A percentile compares a stretch with the other conserved stretches of the same genome.
Conservation (phyloP, 1,140 invertebrate species). For the Atta colombica region DNA sequence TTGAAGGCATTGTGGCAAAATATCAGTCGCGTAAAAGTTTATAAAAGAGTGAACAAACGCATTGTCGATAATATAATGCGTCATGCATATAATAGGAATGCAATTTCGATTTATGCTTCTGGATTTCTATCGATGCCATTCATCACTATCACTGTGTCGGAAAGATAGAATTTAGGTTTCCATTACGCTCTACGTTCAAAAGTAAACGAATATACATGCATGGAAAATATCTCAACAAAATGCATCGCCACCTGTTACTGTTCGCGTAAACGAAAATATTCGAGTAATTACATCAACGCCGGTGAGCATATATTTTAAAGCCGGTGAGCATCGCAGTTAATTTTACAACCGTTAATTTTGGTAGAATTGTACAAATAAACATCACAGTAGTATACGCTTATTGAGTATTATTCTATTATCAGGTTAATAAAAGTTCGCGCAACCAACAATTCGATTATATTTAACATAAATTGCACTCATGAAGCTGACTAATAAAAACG, state of each 20-base stretch:
- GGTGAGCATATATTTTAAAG: not conserved
- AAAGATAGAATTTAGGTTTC: conserved; percentile 40
- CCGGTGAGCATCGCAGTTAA: conserved; percentile 12
- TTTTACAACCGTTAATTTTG: conserved; percentile 25
- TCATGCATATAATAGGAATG: not conserved
- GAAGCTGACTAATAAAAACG: conserved; percentile 13
- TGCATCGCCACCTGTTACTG: conserved; percentile 18
- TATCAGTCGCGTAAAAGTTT: conserved; percentile 5
- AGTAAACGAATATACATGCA: not conserved
- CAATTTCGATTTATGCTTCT: conserved; percentile 47
- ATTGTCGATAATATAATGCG: not conserved
- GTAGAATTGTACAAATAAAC: conserved; percentile 22
- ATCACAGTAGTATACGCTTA: not conserved
- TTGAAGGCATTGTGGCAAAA: not conserved
- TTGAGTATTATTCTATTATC: conserved; percentile 39
- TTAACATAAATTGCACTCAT: conserved; percentile 29
- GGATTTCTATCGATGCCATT: conserved; percentile 27
- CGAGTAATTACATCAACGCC: conserved; percentile 38
- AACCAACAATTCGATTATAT: conserved; percentile 13
- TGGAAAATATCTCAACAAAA: conserved; percentile 43
- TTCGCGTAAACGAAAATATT: conserved; percentile 5
- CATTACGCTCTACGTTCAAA: conserved; percentile 1
- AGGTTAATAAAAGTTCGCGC: conserved; percentile 23
- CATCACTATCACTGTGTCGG: conserved; percentile 19
- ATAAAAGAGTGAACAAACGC: not conserved